Conservation (phyloP, 2,113 vertebrate genomes). For the Oryctolagus cuniculus region mOryCun1.1 NC_091442.1:39282001-39282500, state of each 20-base stretch:
- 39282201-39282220: background rate
- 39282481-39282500: background rate
- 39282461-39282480: background rate
- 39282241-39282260: conserved; percentile 2
- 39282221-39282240: background rate
- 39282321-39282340: conserved; percentile 5
- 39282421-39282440: conserved; percentile 58
- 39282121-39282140: background rate
- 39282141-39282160: background rate
- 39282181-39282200: background rate
- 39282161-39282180: conserved; percentile 6
- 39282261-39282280: background rate
- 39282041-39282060: no score
- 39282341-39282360: conserved; percentile 47
- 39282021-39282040: no score
- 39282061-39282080: no score
- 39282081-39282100: no score
- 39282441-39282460: conserved; percentile 10
- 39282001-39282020: no score
- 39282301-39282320: conserved; percentile 34
- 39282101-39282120: background rate
- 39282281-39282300: background rate
- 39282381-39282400: conserved; percentile 19
- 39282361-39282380: background rate
- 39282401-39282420: background rate